Conservation (phyloP, 2,113 vertebrate species). For the Andinoacara biseriatus region DNA sequence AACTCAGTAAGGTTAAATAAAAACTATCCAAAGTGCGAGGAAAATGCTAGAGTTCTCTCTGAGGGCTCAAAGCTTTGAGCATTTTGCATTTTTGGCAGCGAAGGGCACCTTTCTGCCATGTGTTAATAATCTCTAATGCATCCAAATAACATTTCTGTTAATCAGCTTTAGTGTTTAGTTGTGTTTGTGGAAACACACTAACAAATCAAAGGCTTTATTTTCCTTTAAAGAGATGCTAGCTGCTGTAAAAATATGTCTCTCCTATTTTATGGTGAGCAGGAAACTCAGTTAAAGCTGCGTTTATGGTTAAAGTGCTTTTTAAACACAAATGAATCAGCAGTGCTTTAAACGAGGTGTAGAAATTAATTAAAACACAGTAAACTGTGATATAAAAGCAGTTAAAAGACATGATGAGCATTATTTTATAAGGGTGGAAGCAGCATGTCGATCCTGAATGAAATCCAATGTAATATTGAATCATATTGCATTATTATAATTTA, state of each 20-base stretch:
- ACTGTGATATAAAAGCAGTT: neutral
- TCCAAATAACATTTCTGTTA: neutral
- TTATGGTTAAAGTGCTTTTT: neutral
- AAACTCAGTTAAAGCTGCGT: neutral
- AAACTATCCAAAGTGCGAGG: neutral
- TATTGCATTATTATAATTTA: neutral
- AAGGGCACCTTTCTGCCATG: neutral
- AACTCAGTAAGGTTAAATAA: neutral
- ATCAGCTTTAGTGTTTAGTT: neutral
- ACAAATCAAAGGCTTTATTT: neutral
- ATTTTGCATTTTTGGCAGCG: neutral
- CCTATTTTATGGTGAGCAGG: neutral
- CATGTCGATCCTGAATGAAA: neutral
- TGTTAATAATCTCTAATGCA: neutral
- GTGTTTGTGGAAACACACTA: fast-evolving
- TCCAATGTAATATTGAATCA: neutral
- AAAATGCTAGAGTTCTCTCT: fast-evolving
- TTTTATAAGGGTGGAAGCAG: neutral
- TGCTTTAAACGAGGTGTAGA: neutral
- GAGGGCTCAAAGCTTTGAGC: neutral
- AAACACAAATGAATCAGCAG: neutral
- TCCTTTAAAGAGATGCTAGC: neutral
- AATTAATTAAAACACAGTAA: neutral
- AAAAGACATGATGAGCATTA: neutral
- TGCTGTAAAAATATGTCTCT: neutral